Evolutionary conservation across 2,113 vertebrate genomes (phyloP), one percentile per base, ranked within the genome.

Genomic region (Eulemur macaco): DNA sequence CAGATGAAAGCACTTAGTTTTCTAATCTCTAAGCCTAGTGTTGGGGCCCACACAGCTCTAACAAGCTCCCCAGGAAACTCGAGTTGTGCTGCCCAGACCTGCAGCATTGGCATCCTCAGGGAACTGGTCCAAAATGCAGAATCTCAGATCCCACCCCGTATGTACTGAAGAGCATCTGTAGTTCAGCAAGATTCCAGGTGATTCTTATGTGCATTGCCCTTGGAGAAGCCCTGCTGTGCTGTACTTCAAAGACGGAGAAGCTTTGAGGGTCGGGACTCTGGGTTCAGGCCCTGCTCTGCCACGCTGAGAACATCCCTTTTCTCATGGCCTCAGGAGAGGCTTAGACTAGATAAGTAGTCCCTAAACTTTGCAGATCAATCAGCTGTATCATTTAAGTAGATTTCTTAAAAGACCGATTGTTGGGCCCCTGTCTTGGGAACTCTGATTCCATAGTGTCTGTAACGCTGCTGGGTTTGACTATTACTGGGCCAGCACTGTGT

Each of bases 51-150:
- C 23, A 25, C 14, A 56, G 9, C 4, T 66, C 84, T 78, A 21
- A 76, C 5, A 86, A 52, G 69, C 15, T 60, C 21, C 68, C 18
- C 14, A 15, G 8, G 81, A 21, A 52, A 47, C 8, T 31, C 18
- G 63, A 64, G 1, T 21, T 21, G 3, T 80, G 29, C 6, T 21
- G 37, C 8, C 45, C 4, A 63, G 11, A 69, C 23, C 14, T 58
- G 11, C 2, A 0, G 8, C 12, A 3, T n/a, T 21, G 56, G 12
- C 1, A 17, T 37, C 47, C 8, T 11, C 2, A 52, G 50, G 23
- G 8, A 27, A 29, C 34, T 58, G 34, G 15, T 17, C 71, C 14
- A 91, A 11, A 45, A 3, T 2, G 0, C 3, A 54, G 54, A 34
- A 12, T 34, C 11, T 54, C 8, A 25, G 45, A 34, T n/a, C 13